Evolutionary conservation across 2,797 vertebrate genomes (phyloP), one percentile per base, ranked within the genome.

Genomic region (Zalophus californianus): DNA sequence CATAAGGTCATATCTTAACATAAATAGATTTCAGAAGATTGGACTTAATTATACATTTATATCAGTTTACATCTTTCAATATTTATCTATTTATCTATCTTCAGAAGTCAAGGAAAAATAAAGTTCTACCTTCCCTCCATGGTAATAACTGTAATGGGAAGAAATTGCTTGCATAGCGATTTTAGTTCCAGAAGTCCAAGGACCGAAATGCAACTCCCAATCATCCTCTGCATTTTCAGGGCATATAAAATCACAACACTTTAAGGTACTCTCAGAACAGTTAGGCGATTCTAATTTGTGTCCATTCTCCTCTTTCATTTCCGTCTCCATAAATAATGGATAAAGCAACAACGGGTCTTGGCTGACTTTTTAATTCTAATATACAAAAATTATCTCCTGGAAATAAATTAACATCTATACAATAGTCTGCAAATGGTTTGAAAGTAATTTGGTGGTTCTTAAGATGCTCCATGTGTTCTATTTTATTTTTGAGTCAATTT

Each of bases 291-390:
- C 86, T 94, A 88, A 96, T 94, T 88, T 77, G 72, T 84, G 78
- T 96, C 85, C 93, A 87, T 80, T 80, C 66, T 66, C 78, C 35
- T 92, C 79, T 85, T 78, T 97, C 97, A 97, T 96, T 97, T 97
- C 96, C 92, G 94, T 93, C 93, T 92, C 87, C 64, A 96, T 97
- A 97, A 98, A 98, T 97, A 98, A 98, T 97, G 96, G 70, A 95
- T 97, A 96, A 91, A 94, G 85, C 82, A 96, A 79, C 91, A 21
- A 84, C 0, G 16, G 7, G 96, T 79, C 92, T 97, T 96, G 95
- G 96, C 85, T 98, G 94, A 98, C 96, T 96, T 97, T 92, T 96
- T 94, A 97, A 97, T 97, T 97, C 86, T 92, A 96, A 96, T 96
- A 97, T 38, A 97, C 73, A 96, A 94, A 97, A 97, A 97, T 97